Evolutionary conservation across 2,113 vertebrate genomes (phyloP).

Genomic region (Sturnira hondurensis): DNA sequence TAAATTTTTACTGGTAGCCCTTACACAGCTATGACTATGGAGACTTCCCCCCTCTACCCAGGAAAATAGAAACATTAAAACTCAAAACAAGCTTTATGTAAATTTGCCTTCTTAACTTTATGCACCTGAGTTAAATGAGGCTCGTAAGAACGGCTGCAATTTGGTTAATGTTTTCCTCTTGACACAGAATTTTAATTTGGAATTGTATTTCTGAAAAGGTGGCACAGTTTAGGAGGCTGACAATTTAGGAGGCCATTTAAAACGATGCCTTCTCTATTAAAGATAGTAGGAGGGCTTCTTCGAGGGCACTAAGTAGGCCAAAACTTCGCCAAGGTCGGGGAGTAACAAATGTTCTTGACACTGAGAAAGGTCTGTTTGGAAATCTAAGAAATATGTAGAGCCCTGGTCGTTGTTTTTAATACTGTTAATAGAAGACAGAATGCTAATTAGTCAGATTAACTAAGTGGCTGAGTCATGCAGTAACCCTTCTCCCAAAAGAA

Average conservation of each 20-base stretch:
- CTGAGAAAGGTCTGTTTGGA: constrained; percentile 69
- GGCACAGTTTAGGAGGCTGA: constrained; percentile 34
- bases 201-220: constrained; percentile 72
- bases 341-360: constrained; percentile 67
- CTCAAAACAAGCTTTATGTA: constrained; percentile 63
- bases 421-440: constrained; percentile 81
- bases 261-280: constrained; percentile 48
- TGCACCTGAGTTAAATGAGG: constrained; percentile 73
- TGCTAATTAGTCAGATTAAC: constrained; percentile 86
- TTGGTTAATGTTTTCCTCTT: constrained; percentile 68
- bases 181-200: constrained; percentile 76
- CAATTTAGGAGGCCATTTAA: constrained; percentile 70
- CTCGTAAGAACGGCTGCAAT: constrained; percentile 59
- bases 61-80: constrained; percentile 14
- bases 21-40: constrained; percentile 26
- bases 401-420: constrained; percentile 80
- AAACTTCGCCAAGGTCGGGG: constrained; percentile 32
- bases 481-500: constrained; percentile 81
- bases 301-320: constrained; percentile 48
- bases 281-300: constrained; percentile 48
- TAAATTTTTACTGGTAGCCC: constrained; percentile 63
- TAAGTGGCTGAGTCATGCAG: constrained; percentile 83
- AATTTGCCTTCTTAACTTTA: constrained; percentile 68
- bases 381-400: constrained; percentile 66
- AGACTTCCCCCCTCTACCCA: not conserved